Conservation (phyloP, 2,888 invertebrate genomes). For the Lithosia quadra region DNA sequence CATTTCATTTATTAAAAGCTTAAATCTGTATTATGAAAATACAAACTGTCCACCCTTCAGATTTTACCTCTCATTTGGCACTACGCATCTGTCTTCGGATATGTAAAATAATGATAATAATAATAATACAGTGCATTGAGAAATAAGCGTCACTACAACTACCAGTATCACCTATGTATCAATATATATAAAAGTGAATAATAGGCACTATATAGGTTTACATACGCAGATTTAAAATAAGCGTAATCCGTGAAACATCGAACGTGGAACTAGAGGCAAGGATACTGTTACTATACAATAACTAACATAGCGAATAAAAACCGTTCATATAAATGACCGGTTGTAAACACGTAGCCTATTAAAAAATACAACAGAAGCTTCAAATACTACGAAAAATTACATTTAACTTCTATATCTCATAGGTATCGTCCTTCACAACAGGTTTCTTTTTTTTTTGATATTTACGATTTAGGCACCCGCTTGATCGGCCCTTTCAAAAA, state of each 20-base stretch:
- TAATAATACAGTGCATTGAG: slow-evolving; percentile 72
- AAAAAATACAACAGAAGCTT: slow-evolving; percentile 65
- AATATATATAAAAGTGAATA: slow-evolving; percentile 87
- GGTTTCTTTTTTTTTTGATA: slow-evolving; percentile 65
- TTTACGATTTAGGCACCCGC: slow-evolving; percentile 70
- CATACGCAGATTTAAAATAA: slow-evolving; percentile 84
- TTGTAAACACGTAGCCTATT: slow-evolving; percentile 57
- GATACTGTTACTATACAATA: slow-evolving; percentile 59
- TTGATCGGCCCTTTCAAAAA: slow-evolving; percentile 59
- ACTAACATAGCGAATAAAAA: slow-evolving; percentile 58
- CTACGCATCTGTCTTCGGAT: slow-evolving; percentile 73
- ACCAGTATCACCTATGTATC: slow-evolving; percentile 79
- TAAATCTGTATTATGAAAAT: slow-evolving; percentile 37
- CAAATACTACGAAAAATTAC: slow-evolving; percentile 70
- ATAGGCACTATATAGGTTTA: slow-evolving; percentile 87
- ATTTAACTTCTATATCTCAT: slow-evolving; percentile 77
- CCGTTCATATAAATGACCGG: slow-evolving; percentile 54
- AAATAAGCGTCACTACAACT: slow-evolving; percentile 56
- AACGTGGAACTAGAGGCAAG: slow-evolving; percentile 70
- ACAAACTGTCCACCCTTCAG: slow-evolving; percentile 49
- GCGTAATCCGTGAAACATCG: slow-evolving; percentile 83
- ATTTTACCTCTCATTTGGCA: slow-evolving; percentile 71
- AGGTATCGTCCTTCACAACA: slow-evolving; percentile 85
- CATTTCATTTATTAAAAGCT: slow-evolving; percentile 29
- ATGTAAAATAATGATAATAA: slow-evolving; percentile 41